A percentile compares a stretch with the other conserved stretches of the same genome.
phyloP scores from a whole-genome alignment of 2,797 vertebrate genomes.

The Paratrypauchen microcephalus region DNA sequence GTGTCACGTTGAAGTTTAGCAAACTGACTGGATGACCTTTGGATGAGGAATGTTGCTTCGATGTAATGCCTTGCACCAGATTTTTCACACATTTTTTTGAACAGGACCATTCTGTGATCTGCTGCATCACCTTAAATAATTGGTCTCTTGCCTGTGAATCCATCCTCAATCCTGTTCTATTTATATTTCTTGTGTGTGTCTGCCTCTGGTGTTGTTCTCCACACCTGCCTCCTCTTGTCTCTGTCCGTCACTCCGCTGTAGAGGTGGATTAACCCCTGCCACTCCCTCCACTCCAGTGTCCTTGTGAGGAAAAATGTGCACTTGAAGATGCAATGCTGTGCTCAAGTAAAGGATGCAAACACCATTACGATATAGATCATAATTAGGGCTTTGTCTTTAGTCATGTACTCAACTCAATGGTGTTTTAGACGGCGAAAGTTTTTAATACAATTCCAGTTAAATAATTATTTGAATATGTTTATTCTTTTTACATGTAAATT shows the following conservation, averaged over 20 bases:
- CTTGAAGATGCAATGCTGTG: background rate
- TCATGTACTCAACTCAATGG: too few species aligned
- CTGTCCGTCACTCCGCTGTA: slow-evolving; percentile 19
- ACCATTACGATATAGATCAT: background rate
- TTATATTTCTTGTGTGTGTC: slow-evolving; percentile 25
- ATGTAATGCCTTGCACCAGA: background rate
- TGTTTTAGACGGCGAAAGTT: too few species aligned
- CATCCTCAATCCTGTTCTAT: slow-evolving; percentile 28
- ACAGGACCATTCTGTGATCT: too few species aligned
- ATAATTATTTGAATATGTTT: too few species aligned
- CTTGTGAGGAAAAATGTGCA: slow-evolving; percentile 8
- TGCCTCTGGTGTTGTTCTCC: slow-evolving; percentile 26
- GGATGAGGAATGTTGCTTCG: background rate
- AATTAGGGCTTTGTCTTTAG: too few species aligned
- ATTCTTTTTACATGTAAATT: too few species aligned
- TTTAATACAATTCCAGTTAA: too few species aligned
- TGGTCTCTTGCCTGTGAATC: background rate
- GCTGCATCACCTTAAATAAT: background rate
- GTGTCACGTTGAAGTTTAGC: background rate
- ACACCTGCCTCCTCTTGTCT: slow-evolving; percentile 42
- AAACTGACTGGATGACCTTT: background rate
- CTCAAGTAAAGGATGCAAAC: background rate
- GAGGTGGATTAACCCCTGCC: slow-evolving; percentile 54
- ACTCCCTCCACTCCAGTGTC: slow-evolving; percentile 21
- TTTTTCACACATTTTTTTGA: background rate